These are phyloP conservation scores for Dreissena polymorpha DNA, from an alignment of 1,140 invertebrate genomes.

Conservation along the genomic window DNA sequence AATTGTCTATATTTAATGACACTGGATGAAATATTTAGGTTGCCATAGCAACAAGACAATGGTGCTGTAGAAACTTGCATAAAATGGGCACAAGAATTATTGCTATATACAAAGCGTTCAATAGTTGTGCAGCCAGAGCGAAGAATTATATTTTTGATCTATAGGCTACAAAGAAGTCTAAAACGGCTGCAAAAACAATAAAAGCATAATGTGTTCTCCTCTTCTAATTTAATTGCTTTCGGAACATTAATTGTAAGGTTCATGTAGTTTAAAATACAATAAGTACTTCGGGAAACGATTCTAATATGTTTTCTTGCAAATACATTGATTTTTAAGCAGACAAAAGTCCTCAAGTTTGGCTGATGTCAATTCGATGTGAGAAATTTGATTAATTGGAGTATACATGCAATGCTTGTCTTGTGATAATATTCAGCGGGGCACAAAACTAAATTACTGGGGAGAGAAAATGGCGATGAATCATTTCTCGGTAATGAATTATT, in stretches of 20 bases:
- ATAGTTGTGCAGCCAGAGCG: slow-evolving; percentile 41
- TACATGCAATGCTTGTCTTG: slow-evolving; percentile 41
- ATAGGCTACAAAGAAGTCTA: slow-evolving; percentile 3
- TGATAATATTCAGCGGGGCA: slow-evolving; percentile 37
- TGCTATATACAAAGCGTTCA: slow-evolving; percentile 1
- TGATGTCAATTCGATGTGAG: slow-evolving; percentile 44
- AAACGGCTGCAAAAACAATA: too few relatives aligned
- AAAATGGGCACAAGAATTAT: slow-evolving; percentile 46
- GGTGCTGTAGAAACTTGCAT: slow-evolving; percentile 45
- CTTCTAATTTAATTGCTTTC: slow-evolving; percentile 53
- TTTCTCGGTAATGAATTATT: slow-evolving; percentile 42
- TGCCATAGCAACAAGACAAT: slow-evolving; percentile 57
- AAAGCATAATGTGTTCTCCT: background rate
- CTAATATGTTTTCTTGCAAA: slow-evolving; percentile 47
- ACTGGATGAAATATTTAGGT: slow-evolving; percentile 47
- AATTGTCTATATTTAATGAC: too few relatives aligned
- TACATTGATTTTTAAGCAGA: slow-evolving; percentile 50
- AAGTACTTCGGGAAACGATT: slow-evolving; percentile 27
- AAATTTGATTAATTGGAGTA: slow-evolving; percentile 51
- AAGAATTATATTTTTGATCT: slow-evolving; percentile 52
- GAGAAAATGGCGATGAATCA: slow-evolving; percentile 33
- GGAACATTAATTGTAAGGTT: slow-evolving; percentile 15
- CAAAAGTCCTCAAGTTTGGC: slow-evolving; percentile 33
- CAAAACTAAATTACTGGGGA: slow-evolving; percentile 32
- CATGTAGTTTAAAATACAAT: slow-evolving; percentile 28